Evolutionary conservation across 2,888 invertebrate genomes (phyloP).

Genomic region (Machimus rusticus): DNA sequence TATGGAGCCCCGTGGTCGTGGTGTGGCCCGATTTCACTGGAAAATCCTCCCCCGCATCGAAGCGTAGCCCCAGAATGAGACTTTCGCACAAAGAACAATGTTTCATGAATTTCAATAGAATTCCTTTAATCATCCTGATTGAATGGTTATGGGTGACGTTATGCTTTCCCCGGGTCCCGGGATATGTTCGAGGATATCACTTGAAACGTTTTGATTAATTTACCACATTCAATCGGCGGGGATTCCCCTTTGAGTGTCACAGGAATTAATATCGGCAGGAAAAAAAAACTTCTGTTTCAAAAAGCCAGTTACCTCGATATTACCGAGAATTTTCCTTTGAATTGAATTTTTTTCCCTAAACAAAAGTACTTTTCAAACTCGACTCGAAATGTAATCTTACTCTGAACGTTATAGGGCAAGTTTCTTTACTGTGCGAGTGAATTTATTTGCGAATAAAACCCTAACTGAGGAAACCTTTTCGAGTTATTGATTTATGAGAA

Average conservation of each 20-base stretch:
- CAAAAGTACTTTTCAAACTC: not conserved
- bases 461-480: not conserved
- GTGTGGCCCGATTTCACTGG: not conserved
- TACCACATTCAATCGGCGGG: not conserved
- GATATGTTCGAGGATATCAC: not conserved
- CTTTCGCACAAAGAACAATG: conserved; percentile 15
- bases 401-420: not conserved
- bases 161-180: not conserved
- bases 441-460: not conserved
- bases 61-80: not conserved
- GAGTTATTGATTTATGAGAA: not conserved
- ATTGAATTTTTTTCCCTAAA: not conserved
- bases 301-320: not conserved
- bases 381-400: not conserved
- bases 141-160: conserved; percentile 30
- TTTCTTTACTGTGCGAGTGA: not conserved
- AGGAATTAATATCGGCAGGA: not conserved
- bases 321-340: not conserved
- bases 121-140: conserved; percentile 42
- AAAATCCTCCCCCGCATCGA: not conserved
- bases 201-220: not conserved
- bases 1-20: not conserved
- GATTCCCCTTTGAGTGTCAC: not conserved
- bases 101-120: conserved; percentile 43
- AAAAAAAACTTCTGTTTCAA: not conserved